phyloP scores from a whole-genome alignment of 2,113 vertebrate species.

The Trachemys scripta region DNA sequence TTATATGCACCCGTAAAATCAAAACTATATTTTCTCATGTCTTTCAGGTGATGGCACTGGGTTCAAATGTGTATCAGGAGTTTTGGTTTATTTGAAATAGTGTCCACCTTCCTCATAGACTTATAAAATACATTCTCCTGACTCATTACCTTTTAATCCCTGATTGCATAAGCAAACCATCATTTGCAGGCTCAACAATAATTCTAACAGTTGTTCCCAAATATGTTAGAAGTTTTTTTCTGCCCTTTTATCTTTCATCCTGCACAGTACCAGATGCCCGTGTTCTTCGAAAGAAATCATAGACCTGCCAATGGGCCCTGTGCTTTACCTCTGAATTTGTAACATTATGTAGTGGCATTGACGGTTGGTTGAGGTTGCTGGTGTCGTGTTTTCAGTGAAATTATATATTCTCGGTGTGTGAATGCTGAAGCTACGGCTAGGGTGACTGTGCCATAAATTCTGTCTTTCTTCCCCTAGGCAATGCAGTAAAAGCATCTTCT shows the following conservation, averaged over 20 bases:
- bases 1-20: neutral
- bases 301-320: rapidly evolving
- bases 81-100: neutral
- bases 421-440: neutral
- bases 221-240: neutral
- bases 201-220: neutral
- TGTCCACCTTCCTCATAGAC: neutral
- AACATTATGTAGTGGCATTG: neutral
- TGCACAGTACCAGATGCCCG: rapidly evolving
- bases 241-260: neutral
- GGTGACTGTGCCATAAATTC: neutral
- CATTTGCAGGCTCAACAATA: rapidly evolving
- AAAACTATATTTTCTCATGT: neutral
- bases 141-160: rapidly evolving
- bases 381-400: neutral
- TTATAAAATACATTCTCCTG: neutral
- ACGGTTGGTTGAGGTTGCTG: neutral
- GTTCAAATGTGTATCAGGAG: neutral
- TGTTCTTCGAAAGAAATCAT: neutral
- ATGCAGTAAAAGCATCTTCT: neutral
- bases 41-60: neutral
- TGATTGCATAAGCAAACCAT: rapidly evolving
- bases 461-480: neutral
- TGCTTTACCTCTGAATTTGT: neutral
- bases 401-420: neutral